Percentiles rank a stretch among this genome's conserved stretches.
These are phyloP conservation scores for Hestina assimilis DNA, from an alignment of 1,140 invertebrate species.

Conservation along the genomic window DNA sequence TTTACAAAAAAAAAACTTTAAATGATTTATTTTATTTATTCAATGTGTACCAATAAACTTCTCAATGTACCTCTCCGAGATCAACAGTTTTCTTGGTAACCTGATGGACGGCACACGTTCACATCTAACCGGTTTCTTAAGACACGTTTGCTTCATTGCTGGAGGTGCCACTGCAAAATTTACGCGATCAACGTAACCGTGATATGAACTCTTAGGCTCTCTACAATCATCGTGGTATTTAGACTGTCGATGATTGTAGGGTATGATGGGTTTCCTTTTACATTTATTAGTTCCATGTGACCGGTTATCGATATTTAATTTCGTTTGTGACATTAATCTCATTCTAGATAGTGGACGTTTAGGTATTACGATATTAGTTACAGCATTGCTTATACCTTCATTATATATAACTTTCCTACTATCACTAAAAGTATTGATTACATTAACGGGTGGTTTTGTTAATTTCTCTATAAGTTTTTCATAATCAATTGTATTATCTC, in stretches of 20 bases:
- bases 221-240: constrained; percentile 33
- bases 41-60: constrained; percentile 21
- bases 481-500: constrained; percentile 8
- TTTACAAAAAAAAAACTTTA: too few relatives aligned
- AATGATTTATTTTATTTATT: too few relatives aligned
- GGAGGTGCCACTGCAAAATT: not conserved
- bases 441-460: not conserved
- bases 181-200: not conserved
- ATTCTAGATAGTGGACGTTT: not conserved
- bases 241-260: constrained; percentile 28
- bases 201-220: not conserved
- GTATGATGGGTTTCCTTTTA: constrained; percentile 4
- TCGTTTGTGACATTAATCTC: not conserved
- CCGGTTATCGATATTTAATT: constrained; percentile 11
- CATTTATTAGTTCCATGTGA: not conserved
- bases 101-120: constrained; percentile 24
- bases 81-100: constrained; percentile 45
- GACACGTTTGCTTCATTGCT: not conserved
- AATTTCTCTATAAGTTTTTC: constrained; percentile 11
- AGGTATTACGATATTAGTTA: not conserved
- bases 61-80: constrained; percentile 44
- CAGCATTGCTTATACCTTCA: constrained; percentile 35
- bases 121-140: not conserved
- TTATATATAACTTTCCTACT: constrained; percentile 31
- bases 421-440: not conserved